Base-by-base conservation (phyloP, 2,888 invertebrate genomes). In the Melieria omissa region DNA sequence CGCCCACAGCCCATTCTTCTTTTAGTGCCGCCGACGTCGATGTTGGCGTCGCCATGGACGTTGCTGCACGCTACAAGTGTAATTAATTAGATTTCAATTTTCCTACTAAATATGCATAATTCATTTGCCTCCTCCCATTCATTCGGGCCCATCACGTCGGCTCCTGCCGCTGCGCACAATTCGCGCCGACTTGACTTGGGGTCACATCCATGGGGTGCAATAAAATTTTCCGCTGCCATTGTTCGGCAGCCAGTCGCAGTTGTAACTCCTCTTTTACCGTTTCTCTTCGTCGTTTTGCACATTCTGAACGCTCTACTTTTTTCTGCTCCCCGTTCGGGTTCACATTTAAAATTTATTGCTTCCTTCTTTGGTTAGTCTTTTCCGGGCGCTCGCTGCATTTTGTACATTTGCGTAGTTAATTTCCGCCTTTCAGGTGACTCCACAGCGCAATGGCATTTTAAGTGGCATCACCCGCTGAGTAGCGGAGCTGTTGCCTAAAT, bases 41-140 rank as follows among this genome's bases (percentile, higher is more conserved):
- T 3, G 29, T 29, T 29, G 29, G 29, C 29, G 29, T 29, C 3
- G 29, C 47, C 42, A n/a, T 58, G 41, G 46, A 54, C 52, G 45
- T 8, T 68, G 52, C 45, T 54, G 54, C 68, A 54, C 46, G 68
- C 61, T 61, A 52, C 61, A 62, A 68, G 61, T 52, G 62, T 62
- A 68, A 68, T 68, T 68, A 62, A 68, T 68, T 68, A 54, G 52
- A 54, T 68, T 68, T 68, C 68, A 68, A 68, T 68, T 68, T 62
- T 62, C 61, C 29, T 29, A 62, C 61, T 42, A 68, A 61, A 61
- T 66, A 66, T 58, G 66, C 66, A 66, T 58, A 66, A 66, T 66
- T 66, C 60, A 66, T 66, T 41, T 58, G 46, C 47, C n/a, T n/a
- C 47, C 46, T 58, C 46, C 58, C 8, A 47, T 10, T 14, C 12